Evolutionary conservation across 2,888 invertebrate species (phyloP).

Genomic region (Aromia moschata): DNA sequence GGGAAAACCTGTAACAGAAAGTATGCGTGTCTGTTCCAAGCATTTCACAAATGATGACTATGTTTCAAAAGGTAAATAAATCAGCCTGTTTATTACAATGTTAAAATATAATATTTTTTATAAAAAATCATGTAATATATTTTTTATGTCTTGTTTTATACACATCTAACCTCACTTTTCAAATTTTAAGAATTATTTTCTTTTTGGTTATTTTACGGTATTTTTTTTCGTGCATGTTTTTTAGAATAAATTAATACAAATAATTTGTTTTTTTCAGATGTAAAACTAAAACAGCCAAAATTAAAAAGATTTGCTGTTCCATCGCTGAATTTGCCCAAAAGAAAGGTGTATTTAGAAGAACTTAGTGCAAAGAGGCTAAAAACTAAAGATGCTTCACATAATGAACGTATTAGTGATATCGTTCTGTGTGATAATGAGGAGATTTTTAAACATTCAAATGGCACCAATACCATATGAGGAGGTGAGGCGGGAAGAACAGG

Average conservation of each 20-base stretch:
- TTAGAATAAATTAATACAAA: too few relatives aligned
- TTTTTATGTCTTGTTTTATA: too few relatives aligned
- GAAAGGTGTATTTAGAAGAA: background rate
- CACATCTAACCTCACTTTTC: too few relatives aligned
- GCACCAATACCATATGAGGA: background rate
- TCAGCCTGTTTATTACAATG: background rate
- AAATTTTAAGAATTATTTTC: too few relatives aligned
- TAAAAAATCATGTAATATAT: background rate
- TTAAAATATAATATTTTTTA: background rate
- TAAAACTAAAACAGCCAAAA: background rate
- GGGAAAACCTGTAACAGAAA: too few relatives aligned
- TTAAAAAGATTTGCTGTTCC: background rate
- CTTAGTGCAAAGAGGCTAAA: background rate
- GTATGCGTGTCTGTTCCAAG: too few relatives aligned
- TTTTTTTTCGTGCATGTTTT: too few relatives aligned
- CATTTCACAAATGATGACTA: too few relatives aligned
- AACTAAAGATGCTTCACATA: background rate
- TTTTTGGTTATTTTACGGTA: too few relatives aligned
- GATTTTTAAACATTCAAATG: background rate
- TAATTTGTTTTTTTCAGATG: too few relatives aligned
- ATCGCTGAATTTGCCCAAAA: background rate
- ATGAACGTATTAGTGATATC: background rate
- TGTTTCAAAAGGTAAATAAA: too few relatives aligned
- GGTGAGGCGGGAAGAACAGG: too few relatives aligned
- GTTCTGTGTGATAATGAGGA: background rate